Conservation (phyloP, 2,888 invertebrate genomes). For the Dione vanillae region DNA sequence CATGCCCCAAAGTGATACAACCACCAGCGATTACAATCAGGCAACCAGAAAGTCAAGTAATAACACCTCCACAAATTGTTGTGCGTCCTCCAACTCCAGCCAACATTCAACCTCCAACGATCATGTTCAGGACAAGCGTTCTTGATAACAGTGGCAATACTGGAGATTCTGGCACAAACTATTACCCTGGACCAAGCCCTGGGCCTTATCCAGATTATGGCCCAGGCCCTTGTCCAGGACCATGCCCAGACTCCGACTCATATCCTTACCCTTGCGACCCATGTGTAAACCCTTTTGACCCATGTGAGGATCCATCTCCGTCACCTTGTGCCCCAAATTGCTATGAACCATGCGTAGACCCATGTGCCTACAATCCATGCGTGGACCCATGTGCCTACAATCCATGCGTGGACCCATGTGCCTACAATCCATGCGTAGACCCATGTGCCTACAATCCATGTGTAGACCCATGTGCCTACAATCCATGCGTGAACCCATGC, state of each 20-base stretch:
- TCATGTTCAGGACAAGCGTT: slow-evolving; percentile 50
- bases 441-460: background rate
- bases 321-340: background rate
- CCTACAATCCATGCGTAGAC: background rate
- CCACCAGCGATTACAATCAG: slow-evolving; percentile 52
- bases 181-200: slow-evolving; percentile 4
- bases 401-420: background rate
- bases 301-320: background rate
- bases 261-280: background rate
- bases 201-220: background rate
- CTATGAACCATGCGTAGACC: background rate
- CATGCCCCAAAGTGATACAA: slow-evolving; percentile 53
- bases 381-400: background rate
- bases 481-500: background rate
- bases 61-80: slow-evolving; percentile 55
- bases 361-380: background rate
- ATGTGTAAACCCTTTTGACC: background rate
- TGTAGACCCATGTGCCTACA: background rate
- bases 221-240: background rate
- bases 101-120: slow-evolving; percentile 58
- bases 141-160: slow-evolving; percentile 24
- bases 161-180: slow-evolving; percentile 15
- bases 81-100: slow-evolving; percentile 58
- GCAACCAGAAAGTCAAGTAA: slow-evolving; percentile 50
- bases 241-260: background rate